Base-by-base conservation (phyloP, 2,113 vertebrate species). In the Clarias magur region DNA sequence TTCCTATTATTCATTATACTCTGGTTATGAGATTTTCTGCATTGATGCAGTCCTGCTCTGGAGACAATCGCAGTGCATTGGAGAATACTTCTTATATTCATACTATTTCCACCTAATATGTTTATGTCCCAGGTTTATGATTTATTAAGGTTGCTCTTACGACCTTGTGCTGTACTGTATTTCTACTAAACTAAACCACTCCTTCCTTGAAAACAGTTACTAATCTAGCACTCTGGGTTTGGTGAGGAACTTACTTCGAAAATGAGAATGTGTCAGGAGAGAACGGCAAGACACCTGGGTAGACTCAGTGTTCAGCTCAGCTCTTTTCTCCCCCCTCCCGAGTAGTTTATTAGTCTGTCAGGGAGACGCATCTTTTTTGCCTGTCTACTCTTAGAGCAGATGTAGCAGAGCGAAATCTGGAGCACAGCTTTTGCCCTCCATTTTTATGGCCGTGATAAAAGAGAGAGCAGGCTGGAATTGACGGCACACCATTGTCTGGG, bases 281-380 rank as follows among this genome's bases (percentile, higher is more conserved):
- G 83, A 72, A 81, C 80, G 60, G 65, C 80, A 85, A 60, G 75
- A 82, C 82, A 85, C 78, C 34, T 81, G 85, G 82, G 81, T 85
- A 78, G 81, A 84, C 76, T 76, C 67, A 57, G 42, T 80, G 78
- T 86, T 83, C 86, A 86, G 73, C 72, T 72, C 75, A 68, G 38
- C 80, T 83, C 53, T 85, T 85, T 86, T 86, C 83, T 80, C 75
- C 80, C 88, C 59, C 72, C 57, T 65, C 16, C 84, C 25, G 57
- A 80, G 72, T 88, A 88, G 84, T 90, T 86, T 76, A 90, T 90
- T 87, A 90, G 85, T 0, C 85, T 90, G 87, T 86, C 87, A 88
- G n/a, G 4, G 34, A 34, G 60, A 82, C 78, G 83, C 53, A 80
- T 86, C 76, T 82, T 60, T 68, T 88, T 88, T 86, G 87, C 75